These are phyloP conservation scores for Centropus bengalensis DNA, from an alignment of 2,113 vertebrate species.

Conservation along the genomic window DNA sequence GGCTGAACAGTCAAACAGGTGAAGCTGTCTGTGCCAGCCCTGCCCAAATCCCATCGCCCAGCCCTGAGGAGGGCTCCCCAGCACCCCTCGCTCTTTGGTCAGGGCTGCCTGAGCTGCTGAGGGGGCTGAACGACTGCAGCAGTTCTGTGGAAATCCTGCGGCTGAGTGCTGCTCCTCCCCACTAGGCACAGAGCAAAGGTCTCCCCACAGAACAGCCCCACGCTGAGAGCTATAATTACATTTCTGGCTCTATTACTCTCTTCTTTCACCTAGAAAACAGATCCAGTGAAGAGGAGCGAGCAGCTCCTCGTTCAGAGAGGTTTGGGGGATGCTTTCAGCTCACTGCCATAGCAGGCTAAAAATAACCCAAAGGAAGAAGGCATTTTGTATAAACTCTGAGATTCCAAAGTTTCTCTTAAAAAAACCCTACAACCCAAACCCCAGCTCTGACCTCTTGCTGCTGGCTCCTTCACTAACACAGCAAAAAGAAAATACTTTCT, in stretches of 20 bases:
- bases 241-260: not conserved
- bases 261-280: conserved; percentile 11
- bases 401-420: not conserved
- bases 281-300: not conserved
- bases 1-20: not conserved
- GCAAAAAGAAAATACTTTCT: not conserved
- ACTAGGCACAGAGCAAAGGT: not conserved
- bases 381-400: not conserved
- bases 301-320: not conserved
- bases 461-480: not conserved
- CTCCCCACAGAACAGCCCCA: not conserved
- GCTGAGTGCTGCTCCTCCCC: not conserved
- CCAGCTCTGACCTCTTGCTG: not conserved
- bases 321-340: not conserved
- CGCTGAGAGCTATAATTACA: not conserved
- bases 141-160: not conserved
- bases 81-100: not conserved
- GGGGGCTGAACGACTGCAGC: not conserved
- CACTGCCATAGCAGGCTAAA: not conserved
- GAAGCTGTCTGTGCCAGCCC: not conserved
- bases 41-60: not conserved
- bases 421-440: not conserved
- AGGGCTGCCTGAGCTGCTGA: not conserved
- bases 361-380: not conserved
- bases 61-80: fast-evolving